phyloP scores from a whole-genome alignment of 1,140 invertebrate species.

The Drosophila azteca region DNA sequence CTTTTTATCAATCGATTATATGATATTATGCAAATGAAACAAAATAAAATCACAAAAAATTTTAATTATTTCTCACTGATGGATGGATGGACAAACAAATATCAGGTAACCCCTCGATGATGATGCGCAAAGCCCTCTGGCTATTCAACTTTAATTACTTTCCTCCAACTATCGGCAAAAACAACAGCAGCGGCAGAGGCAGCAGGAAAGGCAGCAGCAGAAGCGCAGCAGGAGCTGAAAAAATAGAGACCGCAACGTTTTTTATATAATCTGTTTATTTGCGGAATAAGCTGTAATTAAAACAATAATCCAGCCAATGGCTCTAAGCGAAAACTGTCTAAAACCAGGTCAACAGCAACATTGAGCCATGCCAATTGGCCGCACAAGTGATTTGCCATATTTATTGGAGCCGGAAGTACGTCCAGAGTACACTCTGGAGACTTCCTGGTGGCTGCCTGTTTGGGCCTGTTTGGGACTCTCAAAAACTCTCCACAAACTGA shows the following conservation, averaged over 20 bases:
- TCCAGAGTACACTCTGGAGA: slow-evolving; percentile 25
- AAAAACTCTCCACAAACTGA: slow-evolving; percentile 12
- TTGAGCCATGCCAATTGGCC: slow-evolving; percentile 33
- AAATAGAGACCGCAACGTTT: slow-evolving; percentile 20
- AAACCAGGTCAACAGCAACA: slow-evolving; percentile 56
- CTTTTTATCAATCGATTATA: background rate
- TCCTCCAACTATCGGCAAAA: background rate
- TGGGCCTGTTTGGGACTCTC: slow-evolving; percentile 7
- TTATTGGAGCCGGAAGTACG: slow-evolving; percentile 57
- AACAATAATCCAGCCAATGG: slow-evolving; percentile 46
- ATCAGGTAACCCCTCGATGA: slow-evolving; percentile 13
- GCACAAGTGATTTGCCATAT: slow-evolving; percentile 51
- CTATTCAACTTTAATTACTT: slow-evolving; percentile 3
- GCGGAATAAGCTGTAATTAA: slow-evolving; percentile 45
- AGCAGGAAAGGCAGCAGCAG: too few species aligned
- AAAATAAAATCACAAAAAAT: slow-evolving; percentile 18
- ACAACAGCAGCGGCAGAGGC: background rate
- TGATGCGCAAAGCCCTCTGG: slow-evolving; percentile 8
- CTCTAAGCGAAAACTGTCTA: slow-evolving; percentile 9
- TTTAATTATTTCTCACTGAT: slow-evolving; percentile 28
- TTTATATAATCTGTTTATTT: slow-evolving; percentile 30
- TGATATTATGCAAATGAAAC: slow-evolving; percentile 5
- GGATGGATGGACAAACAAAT: slow-evolving; percentile 8
- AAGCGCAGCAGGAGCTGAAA: background rate
- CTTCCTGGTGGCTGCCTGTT: slow-evolving; percentile 1